Evolutionary conservation across 2,888 invertebrate species (phyloP).

Genomic region (Aspidiotus rigidus): DNA sequence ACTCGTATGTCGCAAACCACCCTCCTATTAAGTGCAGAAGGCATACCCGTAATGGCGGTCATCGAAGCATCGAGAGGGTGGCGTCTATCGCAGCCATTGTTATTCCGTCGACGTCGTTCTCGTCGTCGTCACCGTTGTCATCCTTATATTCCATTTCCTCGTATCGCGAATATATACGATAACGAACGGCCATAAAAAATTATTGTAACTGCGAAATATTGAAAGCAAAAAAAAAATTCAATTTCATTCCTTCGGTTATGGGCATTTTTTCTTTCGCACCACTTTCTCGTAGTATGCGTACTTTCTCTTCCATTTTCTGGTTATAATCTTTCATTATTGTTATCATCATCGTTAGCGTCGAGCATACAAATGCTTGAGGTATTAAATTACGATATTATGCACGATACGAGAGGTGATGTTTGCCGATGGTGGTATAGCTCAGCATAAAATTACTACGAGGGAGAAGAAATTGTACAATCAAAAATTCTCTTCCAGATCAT

Average conservation of each 20-base stretch:
- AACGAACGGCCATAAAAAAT: constrained; percentile 10
- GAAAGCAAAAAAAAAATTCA: constrained; percentile 2
- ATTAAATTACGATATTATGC: too few relatives aligned
- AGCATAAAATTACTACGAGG: too few relatives aligned
- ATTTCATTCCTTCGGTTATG: constrained; percentile 3
- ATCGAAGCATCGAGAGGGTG: constrained; percentile 28
- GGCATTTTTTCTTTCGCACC: background rate
- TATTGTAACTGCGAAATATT: constrained; percentile 11
- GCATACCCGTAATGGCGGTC: constrained; percentile 29
- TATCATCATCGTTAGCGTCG: too few relatives aligned
- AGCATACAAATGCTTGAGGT: too few relatives aligned
- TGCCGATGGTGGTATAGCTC: too few relatives aligned
- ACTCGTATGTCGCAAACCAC: background rate
- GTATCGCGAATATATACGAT: background rate
- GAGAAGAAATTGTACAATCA: too few relatives aligned
- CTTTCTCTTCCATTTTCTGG: too few relatives aligned
- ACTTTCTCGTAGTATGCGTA: background rate
- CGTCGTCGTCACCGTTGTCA: background rate
- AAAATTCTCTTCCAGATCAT: too few relatives aligned
- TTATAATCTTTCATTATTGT: too few relatives aligned
- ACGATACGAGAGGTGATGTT: too few relatives aligned
- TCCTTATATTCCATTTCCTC: too few relatives aligned
- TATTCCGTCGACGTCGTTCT: constrained; percentile 13
- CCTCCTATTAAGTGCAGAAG: constrained; percentile 9
- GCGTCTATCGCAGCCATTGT: constrained; percentile 32